Evolutionary conservation across 1,140 invertebrate genomes (phyloP).

Genomic region (Maniola jurtina): DNA sequence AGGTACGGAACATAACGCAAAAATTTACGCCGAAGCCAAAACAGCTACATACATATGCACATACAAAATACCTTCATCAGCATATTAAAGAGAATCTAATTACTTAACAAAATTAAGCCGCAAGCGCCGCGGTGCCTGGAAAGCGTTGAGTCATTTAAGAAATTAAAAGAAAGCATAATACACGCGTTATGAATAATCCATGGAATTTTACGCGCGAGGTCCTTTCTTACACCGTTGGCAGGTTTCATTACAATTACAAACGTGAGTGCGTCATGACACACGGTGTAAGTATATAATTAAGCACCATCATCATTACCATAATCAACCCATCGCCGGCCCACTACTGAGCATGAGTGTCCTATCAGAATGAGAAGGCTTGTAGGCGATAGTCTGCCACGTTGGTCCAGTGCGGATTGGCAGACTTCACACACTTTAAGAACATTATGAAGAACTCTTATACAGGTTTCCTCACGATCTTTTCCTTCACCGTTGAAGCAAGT

Average conservation of each 20-base stretch:
- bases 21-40: not conserved
- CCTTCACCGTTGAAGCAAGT: too few relatives aligned
- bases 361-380: too few relatives aligned
- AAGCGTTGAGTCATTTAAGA: slow-evolving; percentile 49
- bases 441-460: too few relatives aligned
- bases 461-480: too few relatives aligned
- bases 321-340: too few relatives aligned
- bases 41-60: not conserved
- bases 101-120: slow-evolving; percentile 42
- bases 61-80: slow-evolving; percentile 7
- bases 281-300: too few relatives aligned
- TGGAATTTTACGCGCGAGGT: slow-evolving; percentile 41
- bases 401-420: too few relatives aligned
- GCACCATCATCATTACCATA: too few relatives aligned
- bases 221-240: slow-evolving; percentile 39
- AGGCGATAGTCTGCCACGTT: too few relatives aligned
- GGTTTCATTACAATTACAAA: slow-evolving; percentile 35
- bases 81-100: slow-evolving; percentile 35
- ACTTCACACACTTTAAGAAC: too few relatives aligned
- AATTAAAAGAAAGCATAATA: slow-evolving; percentile 46
- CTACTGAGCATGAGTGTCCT: too few relatives aligned
- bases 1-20: not conserved
- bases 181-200: slow-evolving; percentile 37
- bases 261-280: slow-evolving; percentile 22
- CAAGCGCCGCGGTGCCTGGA: slow-evolving; percentile 20